Evolutionary conservation across 2,797 vertebrate species (phyloP), one percentile per base, ranked within the genome.

Genomic region (Streptopelia turtur): DNA sequence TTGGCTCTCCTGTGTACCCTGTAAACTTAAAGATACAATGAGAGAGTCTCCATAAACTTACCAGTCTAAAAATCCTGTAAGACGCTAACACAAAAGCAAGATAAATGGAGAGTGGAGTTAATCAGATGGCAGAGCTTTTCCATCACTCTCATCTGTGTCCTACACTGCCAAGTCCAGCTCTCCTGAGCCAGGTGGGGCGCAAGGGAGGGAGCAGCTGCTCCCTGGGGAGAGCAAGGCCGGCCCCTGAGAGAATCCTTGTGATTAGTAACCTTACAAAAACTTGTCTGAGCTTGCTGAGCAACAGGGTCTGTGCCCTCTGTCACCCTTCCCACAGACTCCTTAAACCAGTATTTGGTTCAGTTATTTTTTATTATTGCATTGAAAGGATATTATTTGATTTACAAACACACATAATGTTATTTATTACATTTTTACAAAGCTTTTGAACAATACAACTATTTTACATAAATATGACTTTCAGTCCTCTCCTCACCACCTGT

Each of bases 401-500:
- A 95, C 45, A 94, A 89, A 93, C 56, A 87, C 39, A 60, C 10
- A 69, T 17, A 69, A 69, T 20, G 8, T 50, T 55, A 86, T 75
- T 95, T 95, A 75, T 61, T 72, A 91, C 50, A 83, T 61, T 95
- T 95, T 90, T 85, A 91, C 80, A 95, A 85, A 52, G 17, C 27
- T 93, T 94, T 69, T 79, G 47, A 83, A 79, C 52, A 91, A 57
- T 27, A 83, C 31, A 87, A 75, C 14, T 83, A 66, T 78, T 96
- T 86, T 92, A 93, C 50, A 88, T 55, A 69, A 88, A 71, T 71
- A 50, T 0, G 1, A 27, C 25, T 90, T 91, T 81, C 57, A 59
- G 55, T 83, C 30, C 27, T 75, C 65, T 91, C 14, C 61, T 91
- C 13, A 50, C 24, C 55, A 83, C 22, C 30, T 66, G 31, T 86